Percentiles rank a stretch among this genome's conserved stretches.
phyloP scores from a whole-genome alignment of 2,797 vertebrate species.

The Sorex maritimensis region DNA sequence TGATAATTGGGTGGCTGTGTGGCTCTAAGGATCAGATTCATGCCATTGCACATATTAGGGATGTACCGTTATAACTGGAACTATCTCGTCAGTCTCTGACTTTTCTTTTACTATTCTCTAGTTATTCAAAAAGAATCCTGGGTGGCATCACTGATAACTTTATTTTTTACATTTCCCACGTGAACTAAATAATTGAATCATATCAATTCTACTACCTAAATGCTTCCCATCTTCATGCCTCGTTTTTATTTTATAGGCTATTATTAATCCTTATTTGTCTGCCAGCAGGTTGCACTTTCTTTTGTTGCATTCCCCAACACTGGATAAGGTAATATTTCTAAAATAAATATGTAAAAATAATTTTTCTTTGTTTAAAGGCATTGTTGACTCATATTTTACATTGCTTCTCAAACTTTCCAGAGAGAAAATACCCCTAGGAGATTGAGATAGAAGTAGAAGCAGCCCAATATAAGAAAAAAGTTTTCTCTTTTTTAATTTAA shows the following conservation, averaged over 20 bases:
- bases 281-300: background rate
- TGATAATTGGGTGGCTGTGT: too few species aligned
- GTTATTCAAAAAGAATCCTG: background rate
- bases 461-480: background rate
- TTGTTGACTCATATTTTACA: background rate
- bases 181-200: background rate
- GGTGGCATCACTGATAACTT: background rate
- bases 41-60: too few species aligned
- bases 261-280: conserved; percentile 25
- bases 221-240: background rate
- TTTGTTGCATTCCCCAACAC: background rate
- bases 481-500: background rate
- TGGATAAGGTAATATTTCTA: conserved; percentile 3
- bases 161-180: background rate
- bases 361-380: too few species aligned
- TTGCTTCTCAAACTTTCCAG: background rate
- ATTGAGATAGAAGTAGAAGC: background rate
- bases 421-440: background rate
- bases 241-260: background rate
- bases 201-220: conserved; percentile 31
- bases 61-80: too few species aligned
- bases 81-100: too few species aligned
- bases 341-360: background rate
- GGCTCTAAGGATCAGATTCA: too few species aligned
- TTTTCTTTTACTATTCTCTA: background rate